Percentiles rank a stretch among this genome's conserved stretches.
Evolutionary conservation across 2,888 invertebrate species (phyloP).

Genomic region (Glyphotaelius pellucidus): DNA sequence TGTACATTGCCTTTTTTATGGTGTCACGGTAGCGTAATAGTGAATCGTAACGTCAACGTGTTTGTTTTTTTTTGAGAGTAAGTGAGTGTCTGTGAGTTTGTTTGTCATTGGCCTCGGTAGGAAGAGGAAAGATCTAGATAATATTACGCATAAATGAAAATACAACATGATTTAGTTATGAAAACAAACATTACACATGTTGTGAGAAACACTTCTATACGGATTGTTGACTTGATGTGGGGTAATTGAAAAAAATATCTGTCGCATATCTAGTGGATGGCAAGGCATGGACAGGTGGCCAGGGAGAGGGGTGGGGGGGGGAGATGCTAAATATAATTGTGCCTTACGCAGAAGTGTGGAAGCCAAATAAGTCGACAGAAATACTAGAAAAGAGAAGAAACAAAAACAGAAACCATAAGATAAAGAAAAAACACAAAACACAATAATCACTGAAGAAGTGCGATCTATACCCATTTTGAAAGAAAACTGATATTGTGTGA

Average conservation of each 20-base stretch:
- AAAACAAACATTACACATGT: background rate
- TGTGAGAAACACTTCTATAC: background rate
- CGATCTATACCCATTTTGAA: background rate
- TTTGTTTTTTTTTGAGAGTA: no score
- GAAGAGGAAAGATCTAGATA: no score
- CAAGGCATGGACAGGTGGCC: background rate
- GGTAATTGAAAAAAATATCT: background rate
- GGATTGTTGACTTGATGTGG: background rate
- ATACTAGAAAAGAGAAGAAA: slow-evolving; percentile 75
- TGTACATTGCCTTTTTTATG: no score
- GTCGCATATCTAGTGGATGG: background rate
- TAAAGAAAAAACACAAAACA: background rate
- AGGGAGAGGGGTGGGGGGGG: slow-evolving; percentile 58
- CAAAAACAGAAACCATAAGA: slow-evolving; percentile 67
- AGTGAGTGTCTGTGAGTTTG: no score
- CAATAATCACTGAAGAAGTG: background rate
- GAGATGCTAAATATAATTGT: slow-evolving; percentile 65
- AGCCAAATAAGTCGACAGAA: slow-evolving; percentile 78
- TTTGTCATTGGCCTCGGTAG: no score
- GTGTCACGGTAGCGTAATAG: no score
- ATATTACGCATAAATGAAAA: background rate
- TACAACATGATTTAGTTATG: background rate
- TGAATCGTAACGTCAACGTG: no score
- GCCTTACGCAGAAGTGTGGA: slow-evolving; percentile 77
- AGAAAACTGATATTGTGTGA: background rate